These are phyloP conservation scores for Geophilus truncorum DNA, from an alignment of 2,888 invertebrate species.

Conservation along the genomic window DNA sequence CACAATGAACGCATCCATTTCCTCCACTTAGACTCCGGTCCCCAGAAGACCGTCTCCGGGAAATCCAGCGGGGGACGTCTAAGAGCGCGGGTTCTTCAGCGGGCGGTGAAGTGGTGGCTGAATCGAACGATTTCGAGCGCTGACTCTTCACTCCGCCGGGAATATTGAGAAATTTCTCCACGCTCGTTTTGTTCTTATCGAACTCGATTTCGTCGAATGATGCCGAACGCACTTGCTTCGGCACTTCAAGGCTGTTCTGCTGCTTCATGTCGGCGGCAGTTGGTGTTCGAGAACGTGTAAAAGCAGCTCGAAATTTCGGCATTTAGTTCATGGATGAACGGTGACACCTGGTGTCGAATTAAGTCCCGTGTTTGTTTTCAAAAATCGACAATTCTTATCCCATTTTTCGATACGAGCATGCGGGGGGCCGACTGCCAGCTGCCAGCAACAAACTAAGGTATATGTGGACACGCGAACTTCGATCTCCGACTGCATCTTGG, in stretches of 20 bases:
- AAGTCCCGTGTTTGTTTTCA: not conserved
- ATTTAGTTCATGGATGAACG: conserved; percentile 27
- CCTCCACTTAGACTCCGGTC: conserved; percentile 25
- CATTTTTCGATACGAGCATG: not conserved
- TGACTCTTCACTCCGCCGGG: conserved; percentile 51
- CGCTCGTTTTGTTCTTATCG: conserved; percentile 46
- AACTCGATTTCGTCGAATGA: conserved; percentile 85
- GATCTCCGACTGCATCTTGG: not conserved
- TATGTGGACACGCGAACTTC: not conserved
- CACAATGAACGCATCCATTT: conserved; percentile 39
- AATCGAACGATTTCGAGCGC: conserved; percentile 75
- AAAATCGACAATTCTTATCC: no score
- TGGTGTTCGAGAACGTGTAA: conserved; percentile 80
- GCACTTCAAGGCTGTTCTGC: conserved; percentile 83
- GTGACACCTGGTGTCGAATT: not conserved
- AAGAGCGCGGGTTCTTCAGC: not conserved
- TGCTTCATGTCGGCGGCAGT: conserved; percentile 88
- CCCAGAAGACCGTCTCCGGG: conserved; percentile 29
- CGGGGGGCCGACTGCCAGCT: not conserved
- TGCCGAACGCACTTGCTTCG: conserved; percentile 82
- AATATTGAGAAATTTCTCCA: conserved; percentile 58
- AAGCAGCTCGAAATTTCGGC: conserved; percentile 69
- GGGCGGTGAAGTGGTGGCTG: conserved; percentile 43
- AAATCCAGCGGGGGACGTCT: conserved; percentile 31
- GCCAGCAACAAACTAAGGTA: not conserved